Conservation (phyloP, 2,797 vertebrate genomes). For the Oceanodroma leucorhoa region DNA sequence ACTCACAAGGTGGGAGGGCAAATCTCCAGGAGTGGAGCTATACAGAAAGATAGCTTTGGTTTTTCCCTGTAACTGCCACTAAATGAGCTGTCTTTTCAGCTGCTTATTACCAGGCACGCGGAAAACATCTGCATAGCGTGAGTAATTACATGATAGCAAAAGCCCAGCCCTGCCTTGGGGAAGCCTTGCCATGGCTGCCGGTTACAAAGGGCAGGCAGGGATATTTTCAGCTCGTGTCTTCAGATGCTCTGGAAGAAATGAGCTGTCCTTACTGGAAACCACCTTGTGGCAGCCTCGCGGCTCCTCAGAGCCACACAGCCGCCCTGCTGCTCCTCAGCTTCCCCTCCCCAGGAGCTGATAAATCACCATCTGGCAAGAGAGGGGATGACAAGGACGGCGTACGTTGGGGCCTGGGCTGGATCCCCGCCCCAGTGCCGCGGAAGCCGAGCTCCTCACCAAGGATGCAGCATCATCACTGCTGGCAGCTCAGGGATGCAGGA, state of each 20-base stretch:
- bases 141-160: neutral
- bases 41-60: neutral
- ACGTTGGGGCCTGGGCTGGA: fast-evolving
- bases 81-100: neutral
- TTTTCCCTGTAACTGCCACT: neutral
- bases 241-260: neutral
- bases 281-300: neutral
- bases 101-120: neutral
- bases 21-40: neutral
- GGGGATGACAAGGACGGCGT: fast-evolving
- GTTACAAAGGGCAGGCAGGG: neutral
- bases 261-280: neutral
- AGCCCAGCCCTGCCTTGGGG: neutral
- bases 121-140: neutral
- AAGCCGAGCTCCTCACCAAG: neutral
- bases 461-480: neutral
- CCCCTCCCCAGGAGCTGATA: neutral
- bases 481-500: neutral
- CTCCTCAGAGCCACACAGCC: neutral
- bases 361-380: neutral
- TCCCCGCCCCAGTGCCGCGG: neutral
- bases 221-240: neutral
- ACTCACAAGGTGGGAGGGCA: too few relatives aligned
- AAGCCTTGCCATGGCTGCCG: neutral
- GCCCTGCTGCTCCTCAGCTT: neutral